Percentiles rank a stretch among this genome's conserved stretches.
Conservation (phyloP, 2,797 vertebrate species). For the Euphonia xanthogaster region DNA sequence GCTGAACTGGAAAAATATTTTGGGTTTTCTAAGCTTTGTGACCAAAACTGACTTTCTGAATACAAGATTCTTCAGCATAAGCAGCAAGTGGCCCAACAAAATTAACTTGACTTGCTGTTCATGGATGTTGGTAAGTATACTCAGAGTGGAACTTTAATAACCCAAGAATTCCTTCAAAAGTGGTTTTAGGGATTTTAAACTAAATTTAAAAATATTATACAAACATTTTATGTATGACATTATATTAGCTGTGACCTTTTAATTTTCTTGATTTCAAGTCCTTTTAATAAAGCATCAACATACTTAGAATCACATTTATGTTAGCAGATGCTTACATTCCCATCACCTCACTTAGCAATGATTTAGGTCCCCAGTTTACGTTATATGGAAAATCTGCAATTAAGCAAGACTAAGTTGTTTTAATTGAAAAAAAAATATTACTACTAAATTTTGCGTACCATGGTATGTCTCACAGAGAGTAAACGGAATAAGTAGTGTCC, state of each 20-base stretch:
- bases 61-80: not conserved
- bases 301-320: not conserved
- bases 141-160: not conserved
- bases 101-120: not conserved
- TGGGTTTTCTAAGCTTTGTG: not conserved
- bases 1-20: not conserved
- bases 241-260: not conserved
- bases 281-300: not conserved
- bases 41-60: not conserved
- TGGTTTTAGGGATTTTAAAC: not conserved
- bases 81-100: rapidly evolving
- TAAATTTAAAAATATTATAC: not conserved
- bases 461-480: not conserved
- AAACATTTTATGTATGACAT: not conserved
- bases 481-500: not conserved
- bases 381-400: not conserved
- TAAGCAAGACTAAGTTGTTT: not conserved
- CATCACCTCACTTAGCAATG: not conserved
- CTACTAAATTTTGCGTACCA: not conserved
- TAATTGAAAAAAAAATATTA: not conserved
- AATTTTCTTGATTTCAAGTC: not conserved
- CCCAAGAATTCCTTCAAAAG: not conserved
- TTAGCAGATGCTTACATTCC: not conserved
- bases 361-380: not conserved
- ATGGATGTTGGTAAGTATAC: not conserved